Evolutionary conservation across 2,888 invertebrate genomes (phyloP), one percentile per base, ranked within the genome.

Genomic region (Lottia gigantea): DNA sequence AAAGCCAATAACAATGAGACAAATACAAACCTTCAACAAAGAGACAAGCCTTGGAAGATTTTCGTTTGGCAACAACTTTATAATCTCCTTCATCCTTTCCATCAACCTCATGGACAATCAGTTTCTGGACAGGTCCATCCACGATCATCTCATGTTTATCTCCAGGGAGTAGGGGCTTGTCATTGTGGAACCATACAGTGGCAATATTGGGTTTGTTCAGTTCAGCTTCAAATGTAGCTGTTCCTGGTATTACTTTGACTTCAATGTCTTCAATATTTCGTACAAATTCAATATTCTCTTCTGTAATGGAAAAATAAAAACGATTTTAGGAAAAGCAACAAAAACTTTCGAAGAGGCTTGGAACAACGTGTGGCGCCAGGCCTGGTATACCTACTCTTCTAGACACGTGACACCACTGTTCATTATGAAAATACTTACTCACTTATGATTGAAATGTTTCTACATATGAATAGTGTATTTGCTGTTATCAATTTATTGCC

Each of bases 181-280:
- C 95, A 86, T 96, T 96, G 89, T 95, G 96, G 88, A 95, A 96
- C 87, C 87, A 86, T 67, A 80, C 78, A 49, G 80, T 83, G n/a
- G 76, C 74, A 12, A 84, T 74, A 65, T 93, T 92, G 68, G 93
- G 92, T 78, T 93, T 92, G 0, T 95, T 95, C 67, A 97, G 90
- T 90, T 95, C 93, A 15, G 97, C 95, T 6, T 92, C 92, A 79
- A 97, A 84, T 12, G 80, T 79, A 23, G 82, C 84, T 7, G 81
- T 84, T 63, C 82, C 78, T 40, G 84, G 85, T 40, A 84, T 80
- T 71, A 84, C 85, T 45, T 80, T 81, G 2, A 86, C 82, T 31
- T 83, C 82, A 46, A 83, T 73, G 76, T 88, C 84, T 64, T 83
- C 80, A 45, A 88, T 78, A 67, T 77, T 78, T n/a, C 81, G 78